These are phyloP conservation scores for Coenonympha arcania DNA, from an alignment of 2,888 invertebrate genomes.

Conservation along the genomic window DNA sequence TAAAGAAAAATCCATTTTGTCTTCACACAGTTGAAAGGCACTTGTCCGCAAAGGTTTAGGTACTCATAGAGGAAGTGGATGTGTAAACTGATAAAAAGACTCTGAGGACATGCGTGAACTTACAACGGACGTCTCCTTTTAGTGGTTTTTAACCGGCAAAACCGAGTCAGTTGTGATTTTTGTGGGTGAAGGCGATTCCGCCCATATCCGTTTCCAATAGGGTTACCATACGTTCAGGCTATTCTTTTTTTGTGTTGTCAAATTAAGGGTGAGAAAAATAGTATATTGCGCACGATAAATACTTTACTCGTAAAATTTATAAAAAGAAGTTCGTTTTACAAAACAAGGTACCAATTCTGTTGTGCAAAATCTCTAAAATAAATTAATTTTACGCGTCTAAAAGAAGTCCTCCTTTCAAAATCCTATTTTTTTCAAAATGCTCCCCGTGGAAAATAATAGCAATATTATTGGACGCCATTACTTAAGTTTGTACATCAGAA, in stretches of 20 bases:
- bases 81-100: slow-evolving; percentile 33
- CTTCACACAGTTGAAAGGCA: slow-evolving; percentile 8
- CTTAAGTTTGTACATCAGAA: no score
- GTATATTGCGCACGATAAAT: no score
- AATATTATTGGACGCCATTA: no score
- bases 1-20: slow-evolving; percentile 20
- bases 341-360: no score
- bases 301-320: no score
- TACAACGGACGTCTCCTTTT: slow-evolving; percentile 53
- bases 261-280: not conserved
- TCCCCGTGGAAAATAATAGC: no score
- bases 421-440: no score
- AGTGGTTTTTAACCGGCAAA: slow-evolving; percentile 49
- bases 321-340: no score
- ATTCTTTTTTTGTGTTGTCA: not conserved
- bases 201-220: slow-evolving; percentile 47
- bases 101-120: slow-evolving; percentile 40
- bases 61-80: slow-evolving; percentile 25
- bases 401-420: no score
- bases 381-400: no score
- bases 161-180: slow-evolving; percentile 37
- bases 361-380: no score
- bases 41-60: slow-evolving; percentile 9
- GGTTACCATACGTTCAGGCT: slow-evolving; percentile 1
- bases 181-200: slow-evolving; percentile 69